These are phyloP conservation scores for Nysson spinosus DNA, from an alignment of 2,888 invertebrate genomes.

Conservation along the genomic window DNA sequence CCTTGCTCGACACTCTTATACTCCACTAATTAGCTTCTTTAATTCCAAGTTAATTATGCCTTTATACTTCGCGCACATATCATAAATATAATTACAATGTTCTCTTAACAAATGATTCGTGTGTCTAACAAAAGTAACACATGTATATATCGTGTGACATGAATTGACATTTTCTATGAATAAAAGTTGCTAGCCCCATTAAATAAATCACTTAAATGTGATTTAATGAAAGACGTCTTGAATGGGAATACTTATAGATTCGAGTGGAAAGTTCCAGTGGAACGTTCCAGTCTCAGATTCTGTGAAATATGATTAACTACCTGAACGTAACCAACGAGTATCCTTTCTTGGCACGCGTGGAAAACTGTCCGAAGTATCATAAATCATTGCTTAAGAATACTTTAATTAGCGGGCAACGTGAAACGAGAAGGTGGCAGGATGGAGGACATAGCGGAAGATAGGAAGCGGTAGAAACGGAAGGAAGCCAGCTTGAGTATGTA, in stretches of 20 bases:
- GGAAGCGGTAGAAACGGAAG: slow-evolving; percentile 42
- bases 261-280: not conserved
- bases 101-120: too few species aligned
- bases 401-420: slow-evolving; percentile 35
- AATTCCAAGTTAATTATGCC: too few species aligned
- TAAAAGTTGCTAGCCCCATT: too few species aligned
- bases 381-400: slow-evolving; percentile 37
- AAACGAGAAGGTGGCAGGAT: slow-evolving; percentile 8
- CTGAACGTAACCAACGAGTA: not conserved
- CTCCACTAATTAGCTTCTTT: not conserved
- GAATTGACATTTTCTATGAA: too few species aligned
- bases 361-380: slow-evolving; percentile 3
- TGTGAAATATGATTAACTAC: slow-evolving; percentile 5
- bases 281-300: not conserved
- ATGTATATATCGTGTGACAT: too few species aligned
- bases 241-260: too few species aligned
- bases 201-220: too few species aligned
- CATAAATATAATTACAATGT: too few species aligned
- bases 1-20: not conserved
- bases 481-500: slow-evolving; percentile 63
- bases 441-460: not conserved
- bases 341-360: not conserved
- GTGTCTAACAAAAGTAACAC: too few species aligned
- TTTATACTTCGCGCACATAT: too few species aligned
- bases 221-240: too few species aligned